A percentile compares a stretch with the other conserved stretches of the same genome.
These are phyloP conservation scores for Penaeus chinensis DNA, from an alignment of 1,140 invertebrate genomes.

Conservation along the genomic window DNA sequence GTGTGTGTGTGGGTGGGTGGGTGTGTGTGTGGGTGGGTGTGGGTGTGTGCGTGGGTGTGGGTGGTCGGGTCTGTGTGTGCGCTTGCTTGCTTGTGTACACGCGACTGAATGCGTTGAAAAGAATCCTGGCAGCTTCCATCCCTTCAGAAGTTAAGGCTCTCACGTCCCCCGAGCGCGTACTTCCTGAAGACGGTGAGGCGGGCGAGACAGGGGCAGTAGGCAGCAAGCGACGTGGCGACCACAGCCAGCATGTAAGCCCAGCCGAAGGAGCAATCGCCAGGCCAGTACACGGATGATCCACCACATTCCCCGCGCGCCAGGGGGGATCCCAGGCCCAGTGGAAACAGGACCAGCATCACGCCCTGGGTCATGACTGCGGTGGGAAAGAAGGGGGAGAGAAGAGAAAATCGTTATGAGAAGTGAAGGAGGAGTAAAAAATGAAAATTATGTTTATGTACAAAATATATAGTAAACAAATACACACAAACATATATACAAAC, in stretches of 20 bases:
- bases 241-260: constrained; percentile 54
- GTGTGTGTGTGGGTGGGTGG: too few relatives aligned
- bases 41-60: not conserved
- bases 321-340: constrained; percentile 41
- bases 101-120: not conserved
- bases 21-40: not conserved
- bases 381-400: not conserved
- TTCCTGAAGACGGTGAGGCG: constrained; percentile 41
- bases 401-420: not conserved
- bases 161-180: constrained; percentile 35
- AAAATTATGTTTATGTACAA: too few relatives aligned
- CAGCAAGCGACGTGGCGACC: constrained; percentile 38
- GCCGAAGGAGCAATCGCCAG: constrained; percentile 43
- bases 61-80: too few relatives aligned
- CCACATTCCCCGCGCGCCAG: constrained; percentile 46
- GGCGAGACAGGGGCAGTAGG: constrained; percentile 52
- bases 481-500: too few relatives aligned
- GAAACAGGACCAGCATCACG: constrained; percentile 48
- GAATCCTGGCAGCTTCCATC: not conserved
- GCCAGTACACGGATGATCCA: constrained; percentile 50
- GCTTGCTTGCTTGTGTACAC: not conserved
- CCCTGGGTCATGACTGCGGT: constrained; percentile 51
- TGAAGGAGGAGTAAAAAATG: too few relatives aligned
- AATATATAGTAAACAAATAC: too few relatives aligned
- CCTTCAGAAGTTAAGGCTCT: constrained; percentile 49